Evolutionary conservation across 92 coral and sea anemone genomes (phyloP).

Genomic region (Heliopora coerulea): DNA sequence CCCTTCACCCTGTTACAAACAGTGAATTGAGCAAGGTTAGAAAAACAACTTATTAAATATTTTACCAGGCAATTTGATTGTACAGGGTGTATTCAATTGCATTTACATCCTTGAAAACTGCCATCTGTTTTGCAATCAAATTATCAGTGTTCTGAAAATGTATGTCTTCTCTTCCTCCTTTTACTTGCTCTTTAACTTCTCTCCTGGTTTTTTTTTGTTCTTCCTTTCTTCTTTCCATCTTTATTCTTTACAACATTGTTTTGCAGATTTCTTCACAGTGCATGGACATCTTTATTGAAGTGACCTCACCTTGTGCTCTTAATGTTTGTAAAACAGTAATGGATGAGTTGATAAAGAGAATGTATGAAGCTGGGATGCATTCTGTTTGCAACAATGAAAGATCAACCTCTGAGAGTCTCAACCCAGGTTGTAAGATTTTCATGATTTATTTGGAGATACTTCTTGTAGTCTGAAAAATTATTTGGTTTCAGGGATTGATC

Average conservation of each 20-base stretch:
- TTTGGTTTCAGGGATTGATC: too few species aligned
- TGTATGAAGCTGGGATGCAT: slow-evolving; percentile 79
- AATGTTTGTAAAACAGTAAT: slow-evolving; percentile 76
- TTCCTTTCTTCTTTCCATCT: not conserved
- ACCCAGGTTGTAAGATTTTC: not conserved
- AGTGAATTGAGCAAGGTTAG: slow-evolving; percentile 90
- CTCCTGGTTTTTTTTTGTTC: not conserved
- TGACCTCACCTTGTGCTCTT: slow-evolving; percentile 77
- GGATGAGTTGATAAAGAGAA: slow-evolving; percentile 65
- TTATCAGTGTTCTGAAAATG: too few species aligned
- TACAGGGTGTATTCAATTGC: too few species aligned
- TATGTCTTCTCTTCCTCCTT: not conserved
- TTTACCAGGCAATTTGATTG: not conserved
- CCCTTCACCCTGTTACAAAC: slow-evolving; percentile 94
- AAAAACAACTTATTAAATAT: not conserved
- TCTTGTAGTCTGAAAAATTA: too few species aligned
- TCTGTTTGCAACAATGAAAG: slow-evolving; percentile 33
- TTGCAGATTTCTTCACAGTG: slow-evolving; percentile 76
- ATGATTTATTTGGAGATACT: too few species aligned
- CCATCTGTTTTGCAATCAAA: too few species aligned
- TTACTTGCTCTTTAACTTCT: not conserved
- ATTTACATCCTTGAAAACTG: too few species aligned
- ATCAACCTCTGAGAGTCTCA: not conserved
- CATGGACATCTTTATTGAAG: slow-evolving; percentile 78
- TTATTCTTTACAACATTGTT: too few species aligned